phyloP scores from a whole-genome alignment of 2,888 invertebrate genomes.

The Dexiosoma caninum region DNA sequence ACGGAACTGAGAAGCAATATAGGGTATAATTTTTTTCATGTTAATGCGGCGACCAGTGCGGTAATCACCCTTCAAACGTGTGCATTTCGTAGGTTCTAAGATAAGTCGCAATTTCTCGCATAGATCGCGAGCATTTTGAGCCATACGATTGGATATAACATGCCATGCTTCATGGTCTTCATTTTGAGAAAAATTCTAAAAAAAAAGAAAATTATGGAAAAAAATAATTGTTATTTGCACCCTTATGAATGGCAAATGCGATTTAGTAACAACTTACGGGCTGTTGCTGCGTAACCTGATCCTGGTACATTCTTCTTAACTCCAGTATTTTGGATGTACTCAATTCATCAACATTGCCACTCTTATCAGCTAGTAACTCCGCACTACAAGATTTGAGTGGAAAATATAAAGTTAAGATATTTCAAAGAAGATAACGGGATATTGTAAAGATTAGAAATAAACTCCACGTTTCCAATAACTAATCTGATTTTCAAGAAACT shows the following conservation, averaged over 20 bases:
- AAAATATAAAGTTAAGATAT: neutral
- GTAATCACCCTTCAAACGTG: slow-evolving; percentile 95
- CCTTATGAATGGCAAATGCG: too few relatives aligned
- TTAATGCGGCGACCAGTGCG: slow-evolving; percentile 97
- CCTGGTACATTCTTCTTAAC: slow-evolving; percentile 73
- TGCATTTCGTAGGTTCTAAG: slow-evolving; percentile 95
- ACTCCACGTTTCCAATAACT: too few relatives aligned
- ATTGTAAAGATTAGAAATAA: too few relatives aligned
- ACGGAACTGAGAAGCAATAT: slow-evolving; percentile 98
- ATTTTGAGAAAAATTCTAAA: slow-evolving; percentile 69
- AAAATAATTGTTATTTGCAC: too few relatives aligned
- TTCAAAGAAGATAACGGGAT: too few relatives aligned
- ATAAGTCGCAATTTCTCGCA: slow-evolving; percentile 96
- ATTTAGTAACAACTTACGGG: slow-evolving; percentile 64
- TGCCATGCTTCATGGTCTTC: slow-evolving; percentile 76
- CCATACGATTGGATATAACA: slow-evolving; percentile 76
- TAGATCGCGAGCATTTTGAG: slow-evolving; percentile 86
- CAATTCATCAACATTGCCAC: slow-evolving; percentile 69
- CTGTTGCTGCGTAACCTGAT: slow-evolving; percentile 71
- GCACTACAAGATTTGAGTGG: slow-evolving; percentile 65
- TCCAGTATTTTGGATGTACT: slow-evolving; percentile 71
- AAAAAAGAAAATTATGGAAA: neutral
- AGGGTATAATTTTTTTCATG: slow-evolving; percentile 98
- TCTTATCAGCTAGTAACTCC: slow-evolving; percentile 73
- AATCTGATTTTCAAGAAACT: too few relatives aligned